phyloP scores from a whole-genome alignment of 2,797 vertebrate species.

The Coccyzus lansbergi region DNA sequence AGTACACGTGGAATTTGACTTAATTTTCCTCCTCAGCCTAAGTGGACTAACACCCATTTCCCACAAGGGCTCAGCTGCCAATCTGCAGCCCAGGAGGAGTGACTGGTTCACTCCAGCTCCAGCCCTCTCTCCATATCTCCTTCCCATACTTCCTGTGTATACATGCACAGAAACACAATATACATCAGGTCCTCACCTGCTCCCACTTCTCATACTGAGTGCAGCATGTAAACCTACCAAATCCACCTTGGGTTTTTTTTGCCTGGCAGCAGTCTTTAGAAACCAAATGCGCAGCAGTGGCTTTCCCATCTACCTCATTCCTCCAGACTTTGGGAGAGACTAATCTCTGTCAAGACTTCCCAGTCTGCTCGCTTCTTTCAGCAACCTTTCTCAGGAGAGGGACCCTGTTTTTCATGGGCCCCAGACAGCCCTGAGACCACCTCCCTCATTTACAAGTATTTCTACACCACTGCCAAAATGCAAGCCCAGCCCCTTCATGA shows the following conservation, averaged over 20 bases:
- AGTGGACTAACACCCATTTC: background rate
- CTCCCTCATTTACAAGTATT: background rate
- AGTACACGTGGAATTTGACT: background rate
- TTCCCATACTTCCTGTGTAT: accelerated
- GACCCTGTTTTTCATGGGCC: background rate
- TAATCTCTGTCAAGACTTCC: background rate
- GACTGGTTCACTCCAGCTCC: background rate
- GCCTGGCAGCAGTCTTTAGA: background rate
- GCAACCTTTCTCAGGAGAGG: background rate
- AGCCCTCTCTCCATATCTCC: background rate
- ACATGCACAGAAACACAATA: background rate
- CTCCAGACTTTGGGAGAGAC: background rate
- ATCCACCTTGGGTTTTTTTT: background rate
- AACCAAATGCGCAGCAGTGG: background rate
- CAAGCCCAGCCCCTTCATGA: background rate
- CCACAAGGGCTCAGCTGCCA: background rate
- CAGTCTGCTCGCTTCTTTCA: background rate
- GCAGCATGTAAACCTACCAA: background rate
- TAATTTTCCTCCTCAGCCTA: background rate
- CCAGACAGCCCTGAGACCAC: background rate
- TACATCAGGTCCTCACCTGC: background rate
- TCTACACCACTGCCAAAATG: background rate
- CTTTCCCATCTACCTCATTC: background rate
- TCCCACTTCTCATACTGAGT: background rate
- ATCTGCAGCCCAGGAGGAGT: background rate